phyloP scores from a whole-genome alignment of 2,113 vertebrate genomes.

The Muscicapa adusta region DNA sequence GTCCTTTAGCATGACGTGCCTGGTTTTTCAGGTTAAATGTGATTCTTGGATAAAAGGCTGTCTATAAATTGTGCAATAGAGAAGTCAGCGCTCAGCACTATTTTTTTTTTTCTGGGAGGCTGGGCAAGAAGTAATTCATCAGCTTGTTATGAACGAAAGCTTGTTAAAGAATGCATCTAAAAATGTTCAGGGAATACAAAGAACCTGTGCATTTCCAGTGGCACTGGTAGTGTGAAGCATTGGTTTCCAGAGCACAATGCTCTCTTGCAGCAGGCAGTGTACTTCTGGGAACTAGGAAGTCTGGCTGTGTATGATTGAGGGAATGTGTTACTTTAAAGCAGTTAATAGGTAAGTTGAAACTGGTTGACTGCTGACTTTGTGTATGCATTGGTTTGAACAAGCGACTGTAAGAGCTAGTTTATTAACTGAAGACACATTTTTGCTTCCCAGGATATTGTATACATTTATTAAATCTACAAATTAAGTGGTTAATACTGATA shows the following conservation, averaged over 20 bases:
- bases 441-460: background rate
- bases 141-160: background rate
- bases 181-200: background rate
- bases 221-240: no score
- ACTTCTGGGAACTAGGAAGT: background rate
- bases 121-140: background rate
- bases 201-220: background rate
- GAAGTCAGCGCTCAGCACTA: background rate
- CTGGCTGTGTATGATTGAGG: background rate
- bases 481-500: background rate
- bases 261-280: background rate
- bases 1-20: background rate
- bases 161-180: background rate
- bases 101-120: background rate
- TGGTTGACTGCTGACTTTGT: background rate
- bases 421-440: background rate
- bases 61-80: background rate
- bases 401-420: background rate
- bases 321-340: background rate
- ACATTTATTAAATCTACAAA: background rate
- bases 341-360: background rate
- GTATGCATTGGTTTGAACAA: background rate
- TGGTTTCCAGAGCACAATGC: background rate
- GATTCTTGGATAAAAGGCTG: slow-evolving; percentile 19
- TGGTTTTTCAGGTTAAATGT: slow-evolving; percentile 40